A percentile compares a stretch with the other conserved stretches of the same genome.
Evolutionary conservation across 2,797 vertebrate genomes (phyloP).

Genomic region (Coluber constrictor): DNA sequence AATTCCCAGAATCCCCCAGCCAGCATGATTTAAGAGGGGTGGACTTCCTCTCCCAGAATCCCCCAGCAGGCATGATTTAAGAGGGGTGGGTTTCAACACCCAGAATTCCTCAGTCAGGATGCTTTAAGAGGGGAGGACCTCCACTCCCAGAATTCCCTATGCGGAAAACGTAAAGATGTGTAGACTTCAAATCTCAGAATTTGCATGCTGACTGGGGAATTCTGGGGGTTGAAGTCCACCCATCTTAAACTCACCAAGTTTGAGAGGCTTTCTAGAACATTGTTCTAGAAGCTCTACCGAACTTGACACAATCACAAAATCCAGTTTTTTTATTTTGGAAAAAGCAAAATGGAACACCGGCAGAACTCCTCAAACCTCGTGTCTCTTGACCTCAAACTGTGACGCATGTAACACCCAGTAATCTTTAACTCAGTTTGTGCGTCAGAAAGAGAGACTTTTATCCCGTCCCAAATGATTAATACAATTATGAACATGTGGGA

Average conservation of each 20-base stretch:
- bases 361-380: not conserved
- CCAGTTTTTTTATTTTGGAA: not conserved
- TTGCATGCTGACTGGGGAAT: not conserved
- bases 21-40: too few relatives aligned
- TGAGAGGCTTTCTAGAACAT: not conserved
- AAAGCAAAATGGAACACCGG: not conserved
- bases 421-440: not conserved
- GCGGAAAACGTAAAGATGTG: too few relatives aligned
- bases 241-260: not conserved
- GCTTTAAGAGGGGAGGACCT: too few relatives aligned
- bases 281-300: not conserved
- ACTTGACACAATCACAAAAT: not conserved
- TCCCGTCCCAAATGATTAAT: not conserved
- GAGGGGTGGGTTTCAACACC: too few relatives aligned
- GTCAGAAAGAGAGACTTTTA: not conserved
- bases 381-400: not conserved
- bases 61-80: too few relatives aligned
- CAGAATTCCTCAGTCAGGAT: too few relatives aligned
- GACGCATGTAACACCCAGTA: too few relatives aligned
- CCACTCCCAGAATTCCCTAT: too few relatives aligned
- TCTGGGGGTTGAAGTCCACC: not conserved
- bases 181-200: not conserved
- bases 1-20: too few relatives aligned
- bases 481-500: slow-evolving; percentile 1
- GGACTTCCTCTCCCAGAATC: too few relatives aligned